phyloP scores from a whole-genome alignment of 2,888 invertebrate genomes.

The Temnothorax ravouxi region DNA sequence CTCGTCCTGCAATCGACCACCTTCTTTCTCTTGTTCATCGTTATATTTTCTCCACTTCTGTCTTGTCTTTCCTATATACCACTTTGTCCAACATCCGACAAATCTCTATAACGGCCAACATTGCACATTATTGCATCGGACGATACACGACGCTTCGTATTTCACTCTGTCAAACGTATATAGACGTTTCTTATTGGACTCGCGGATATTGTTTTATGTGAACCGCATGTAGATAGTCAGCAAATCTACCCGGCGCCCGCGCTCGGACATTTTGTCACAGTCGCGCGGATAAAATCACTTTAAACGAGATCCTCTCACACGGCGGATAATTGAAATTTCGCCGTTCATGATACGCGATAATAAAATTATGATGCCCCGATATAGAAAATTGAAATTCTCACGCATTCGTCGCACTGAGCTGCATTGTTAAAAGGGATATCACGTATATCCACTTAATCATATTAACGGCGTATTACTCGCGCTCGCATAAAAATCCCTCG shows the following conservation, averaged over 20 bases:
- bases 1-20: conserved; percentile 32
- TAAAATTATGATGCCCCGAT: conserved; percentile 48
- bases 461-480: conserved; percentile 47
- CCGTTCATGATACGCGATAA: conserved; percentile 57
- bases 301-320: conserved; percentile 54
- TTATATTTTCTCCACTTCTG: conserved; percentile 19
- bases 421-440: conserved; percentile 52
- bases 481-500: conserved; percentile 38
- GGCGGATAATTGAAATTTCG: conserved; percentile 53
- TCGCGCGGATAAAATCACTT: conserved; percentile 50
- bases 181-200: conserved; percentile 32
- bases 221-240: conserved; percentile 36
- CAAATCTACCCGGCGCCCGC: conserved; percentile 26
- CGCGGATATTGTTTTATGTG: conserved; percentile 47
- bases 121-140: conserved; percentile 48
- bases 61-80: conserved; percentile 17
- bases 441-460: conserved; percentile 54
- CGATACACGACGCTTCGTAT: conserved; percentile 20
- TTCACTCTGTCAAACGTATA: conserved; percentile 36
- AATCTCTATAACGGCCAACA: conserved; percentile 32
- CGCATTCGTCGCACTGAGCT: conserved; percentile 49
- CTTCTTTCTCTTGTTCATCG: conserved; percentile 40
- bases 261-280: conserved; percentile 47
- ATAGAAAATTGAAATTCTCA: conserved; percentile 59
- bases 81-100: conserved; percentile 39